These are phyloP conservation scores for Globodera rostochiensis DNA, from an alignment of 1,140 invertebrate species.

Conservation along the genomic window DNA sequence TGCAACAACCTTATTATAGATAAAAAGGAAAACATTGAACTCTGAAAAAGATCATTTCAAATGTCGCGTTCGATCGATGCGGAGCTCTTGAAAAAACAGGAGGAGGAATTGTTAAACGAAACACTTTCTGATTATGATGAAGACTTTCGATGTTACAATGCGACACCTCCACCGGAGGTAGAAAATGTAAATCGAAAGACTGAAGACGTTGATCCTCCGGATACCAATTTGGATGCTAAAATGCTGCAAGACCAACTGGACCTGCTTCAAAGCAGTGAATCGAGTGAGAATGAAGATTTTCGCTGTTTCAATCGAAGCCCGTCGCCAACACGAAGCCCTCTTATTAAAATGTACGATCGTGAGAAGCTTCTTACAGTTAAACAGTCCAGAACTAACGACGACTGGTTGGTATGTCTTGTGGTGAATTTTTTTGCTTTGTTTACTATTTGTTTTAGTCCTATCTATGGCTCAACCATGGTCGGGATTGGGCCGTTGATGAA, in stretches of 20 bases:
- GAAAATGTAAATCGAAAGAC: background rate
- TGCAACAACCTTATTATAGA: no score
- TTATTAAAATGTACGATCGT: constrained; percentile 1
- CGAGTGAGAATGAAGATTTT: background rate
- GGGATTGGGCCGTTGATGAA: constrained; percentile 13
- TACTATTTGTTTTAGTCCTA: constrained; percentile 13
- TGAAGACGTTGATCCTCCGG: background rate
- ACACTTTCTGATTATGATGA: background rate
- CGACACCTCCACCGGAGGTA: background rate
- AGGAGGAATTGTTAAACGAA: background rate
- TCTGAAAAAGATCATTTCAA: background rate
- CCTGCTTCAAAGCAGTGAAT: background rate
- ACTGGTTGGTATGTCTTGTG: constrained; percentile 16
- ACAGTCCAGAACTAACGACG: background rate
- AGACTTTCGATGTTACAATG: background rate
- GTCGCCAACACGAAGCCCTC: background rate
- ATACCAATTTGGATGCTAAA: background rate
- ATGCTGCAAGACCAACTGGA: background rate
- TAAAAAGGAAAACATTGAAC: no score
- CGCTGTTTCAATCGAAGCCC: background rate
- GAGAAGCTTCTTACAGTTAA: background rate
- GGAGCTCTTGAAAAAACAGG: background rate
- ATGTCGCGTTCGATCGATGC: background rate
- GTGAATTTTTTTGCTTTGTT: background rate
- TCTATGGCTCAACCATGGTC: constrained; percentile 19